These are phyloP conservation scores for Pelecanus crispus DNA, from an alignment of 2,113 vertebrate species.

Conservation along the genomic window DNA sequence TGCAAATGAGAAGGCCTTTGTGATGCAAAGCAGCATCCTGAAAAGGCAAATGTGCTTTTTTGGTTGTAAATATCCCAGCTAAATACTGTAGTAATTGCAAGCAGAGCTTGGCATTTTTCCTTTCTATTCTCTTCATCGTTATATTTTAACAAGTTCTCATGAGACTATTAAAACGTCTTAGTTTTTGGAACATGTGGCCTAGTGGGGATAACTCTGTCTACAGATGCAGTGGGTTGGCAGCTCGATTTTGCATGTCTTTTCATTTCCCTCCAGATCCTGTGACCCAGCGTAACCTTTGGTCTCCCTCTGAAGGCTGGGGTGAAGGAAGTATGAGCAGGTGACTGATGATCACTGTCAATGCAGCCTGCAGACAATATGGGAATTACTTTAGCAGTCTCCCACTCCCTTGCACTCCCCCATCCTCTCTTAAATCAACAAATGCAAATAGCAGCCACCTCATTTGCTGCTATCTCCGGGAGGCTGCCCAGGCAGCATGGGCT, in stretches of 20 bases:
- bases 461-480: constrained; percentile 68
- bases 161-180: constrained; percentile 71
- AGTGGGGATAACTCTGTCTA: constrained; percentile 58
- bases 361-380: constrained; percentile 73
- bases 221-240: constrained; percentile 61
- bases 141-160: constrained; percentile 70
- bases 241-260: constrained; percentile 70
- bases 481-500: constrained; percentile 70
- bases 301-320: constrained; percentile 68
- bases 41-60: constrained; percentile 53
- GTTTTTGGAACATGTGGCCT: constrained; percentile 69
- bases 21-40: constrained; percentile 67
- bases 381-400: constrained; percentile 74
- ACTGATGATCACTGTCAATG: constrained; percentile 80
- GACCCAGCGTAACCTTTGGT: constrained; percentile 81
- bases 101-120: constrained; percentile 53
- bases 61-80: constrained; percentile 54
- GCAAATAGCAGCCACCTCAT: constrained; percentile 74
- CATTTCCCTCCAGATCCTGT: constrained; percentile 73
- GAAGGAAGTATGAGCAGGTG: constrained; percentile 80
- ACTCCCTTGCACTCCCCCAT: constrained; percentile 33
- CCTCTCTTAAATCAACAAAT: constrained; percentile 70
- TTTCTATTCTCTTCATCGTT: constrained; percentile 63
- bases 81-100: constrained; percentile 65
- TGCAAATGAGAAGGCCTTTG: constrained; percentile 62